These are phyloP conservation scores for Threskiornis aethiopicus DNA, from an alignment of 2,797 vertebrate genomes.

Conservation along the genomic window DNA sequence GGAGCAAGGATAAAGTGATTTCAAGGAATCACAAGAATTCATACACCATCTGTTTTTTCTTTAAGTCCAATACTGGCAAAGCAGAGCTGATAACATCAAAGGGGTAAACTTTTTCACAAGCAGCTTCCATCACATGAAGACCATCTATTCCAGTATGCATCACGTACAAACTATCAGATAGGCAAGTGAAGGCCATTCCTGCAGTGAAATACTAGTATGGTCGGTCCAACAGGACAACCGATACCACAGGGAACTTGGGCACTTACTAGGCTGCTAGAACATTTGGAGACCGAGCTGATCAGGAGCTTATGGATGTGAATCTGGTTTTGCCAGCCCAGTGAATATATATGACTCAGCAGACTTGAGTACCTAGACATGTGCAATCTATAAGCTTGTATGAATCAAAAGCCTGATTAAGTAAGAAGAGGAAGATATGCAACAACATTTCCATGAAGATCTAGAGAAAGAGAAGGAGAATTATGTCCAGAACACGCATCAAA, in stretches of 20 bases:
- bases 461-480: not conserved
- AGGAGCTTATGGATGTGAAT: not conserved
- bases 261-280: not conserved
- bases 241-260: not conserved
- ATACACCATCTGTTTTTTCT: not conserved
- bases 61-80: not conserved
- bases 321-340: not conserved
- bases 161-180: not conserved
- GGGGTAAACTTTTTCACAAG: not conserved
- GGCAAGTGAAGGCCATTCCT: not conserved
- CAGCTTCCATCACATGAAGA: not conserved
- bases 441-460: not conserved
- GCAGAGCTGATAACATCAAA: not conserved
- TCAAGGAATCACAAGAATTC: not conserved
- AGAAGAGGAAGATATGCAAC: not conserved
- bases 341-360: not conserved
- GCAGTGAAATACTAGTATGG: not conserved
- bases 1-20: not conserved
- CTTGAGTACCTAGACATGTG: not conserved
- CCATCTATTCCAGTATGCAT: not conserved
- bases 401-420: not conserved
- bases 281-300: not conserved
- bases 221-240: accelerated
- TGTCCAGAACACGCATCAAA: not conserved
- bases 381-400: not conserved